These are phyloP conservation scores for Cotesia chilonis DNA, from an alignment of 1,140 invertebrate species.

Conservation along the genomic window DNA sequence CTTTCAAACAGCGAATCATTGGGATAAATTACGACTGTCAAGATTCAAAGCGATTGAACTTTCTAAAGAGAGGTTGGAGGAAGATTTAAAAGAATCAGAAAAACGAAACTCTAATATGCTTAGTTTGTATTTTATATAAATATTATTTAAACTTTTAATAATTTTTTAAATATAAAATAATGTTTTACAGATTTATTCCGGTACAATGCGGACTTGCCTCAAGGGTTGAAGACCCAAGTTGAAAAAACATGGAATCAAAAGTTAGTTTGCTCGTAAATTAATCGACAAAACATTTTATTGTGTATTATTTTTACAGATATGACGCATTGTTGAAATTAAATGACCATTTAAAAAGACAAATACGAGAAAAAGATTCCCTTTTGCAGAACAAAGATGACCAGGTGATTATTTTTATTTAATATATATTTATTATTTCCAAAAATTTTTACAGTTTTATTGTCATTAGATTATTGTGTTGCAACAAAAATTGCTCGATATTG, in stretches of 20 bases:
- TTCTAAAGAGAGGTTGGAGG: conserved; percentile 31
- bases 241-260: conserved; percentile 49
- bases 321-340: conserved; percentile 47
- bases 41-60: conserved; percentile 42
- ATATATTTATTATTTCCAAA: not conserved
- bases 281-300: not conserved
- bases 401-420: conserved; percentile 27
- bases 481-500: conserved; percentile 40
- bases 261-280: conserved; percentile 29
- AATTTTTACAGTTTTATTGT: not conserved
- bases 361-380: conserved; percentile 27
- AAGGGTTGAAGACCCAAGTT: conserved; percentile 43
- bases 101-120: conserved; percentile 48
- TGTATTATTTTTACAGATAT: conserved; percentile 41
- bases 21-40: conserved; percentile 42
- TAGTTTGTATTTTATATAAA: conserved; percentile 38
- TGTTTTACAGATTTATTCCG: conserved; percentile 49
- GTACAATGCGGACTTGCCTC: conserved; percentile 45
- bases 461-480: conserved; percentile 43
- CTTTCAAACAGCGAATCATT: conserved; percentile 37
- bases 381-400: conserved; percentile 41
- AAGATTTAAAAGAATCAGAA: conserved; percentile 45
- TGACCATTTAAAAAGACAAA: conserved; percentile 40
- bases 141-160: conserved; percentile 1
- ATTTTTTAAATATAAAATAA: conserved; percentile 1